These are phyloP conservation scores for Apolygus lucorum DNA, from an alignment of 1,140 invertebrate species.

Conservation along the genomic window DNA sequence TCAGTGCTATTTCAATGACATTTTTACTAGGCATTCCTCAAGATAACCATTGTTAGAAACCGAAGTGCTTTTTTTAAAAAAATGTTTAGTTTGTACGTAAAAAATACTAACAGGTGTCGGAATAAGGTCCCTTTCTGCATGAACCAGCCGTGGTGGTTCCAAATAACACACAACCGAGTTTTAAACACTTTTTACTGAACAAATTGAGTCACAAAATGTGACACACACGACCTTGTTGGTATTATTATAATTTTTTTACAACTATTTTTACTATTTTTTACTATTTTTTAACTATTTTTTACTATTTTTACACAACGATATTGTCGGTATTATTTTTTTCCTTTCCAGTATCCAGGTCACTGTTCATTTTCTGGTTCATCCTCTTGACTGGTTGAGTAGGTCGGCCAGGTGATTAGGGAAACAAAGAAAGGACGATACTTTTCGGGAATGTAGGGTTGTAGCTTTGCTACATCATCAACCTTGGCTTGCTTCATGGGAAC, in stretches of 20 bases:
- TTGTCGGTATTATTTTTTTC: background rate
- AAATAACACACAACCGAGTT: slow-evolving; percentile 6
- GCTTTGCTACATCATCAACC: slow-evolving; percentile 7
- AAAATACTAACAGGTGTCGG: background rate
- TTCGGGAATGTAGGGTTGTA: slow-evolving; percentile 1
- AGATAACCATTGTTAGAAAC: slow-evolving; percentile 8
- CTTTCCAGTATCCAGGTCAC: background rate
- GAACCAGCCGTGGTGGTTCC: slow-evolving; percentile 4
- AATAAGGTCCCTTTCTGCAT: slow-evolving; percentile 1
- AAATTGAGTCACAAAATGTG: slow-evolving; percentile 4
- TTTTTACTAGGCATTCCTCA: slow-evolving; percentile 2
- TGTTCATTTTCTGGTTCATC: slow-evolving; percentile 1
- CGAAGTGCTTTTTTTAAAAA: background rate
- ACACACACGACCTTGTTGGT: background rate
- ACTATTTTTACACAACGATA: background rate
- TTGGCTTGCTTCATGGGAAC: slow-evolving; percentile 16
- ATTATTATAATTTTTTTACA: background rate
- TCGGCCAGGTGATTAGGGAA: background rate
- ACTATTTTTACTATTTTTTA: background rate
- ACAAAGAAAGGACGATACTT: background rate
- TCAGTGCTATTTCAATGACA: background rate
- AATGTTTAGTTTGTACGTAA: background rate
- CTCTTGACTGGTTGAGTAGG: background rate
- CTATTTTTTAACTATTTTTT: too few species aligned
- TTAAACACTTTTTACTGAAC: slow-evolving; percentile 9